phyloP scores from a whole-genome alignment of 2,888 invertebrate species.

The Steromphala cineraria region DNA sequence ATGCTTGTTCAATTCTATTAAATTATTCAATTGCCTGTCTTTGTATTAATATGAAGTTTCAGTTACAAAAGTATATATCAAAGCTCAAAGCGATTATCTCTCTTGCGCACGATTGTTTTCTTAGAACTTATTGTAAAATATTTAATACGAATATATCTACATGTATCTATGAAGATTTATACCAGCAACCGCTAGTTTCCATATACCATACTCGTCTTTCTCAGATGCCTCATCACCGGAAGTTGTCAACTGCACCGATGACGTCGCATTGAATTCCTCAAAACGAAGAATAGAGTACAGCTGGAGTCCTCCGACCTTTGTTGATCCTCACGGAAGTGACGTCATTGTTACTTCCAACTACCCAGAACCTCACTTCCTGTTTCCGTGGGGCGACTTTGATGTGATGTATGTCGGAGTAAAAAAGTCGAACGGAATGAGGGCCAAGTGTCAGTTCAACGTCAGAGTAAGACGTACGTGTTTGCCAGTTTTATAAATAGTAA shows the following conservation, averaged over 20 bases:
- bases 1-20: no score
- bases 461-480: slow-evolving; percentile 20
- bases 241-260: background rate
- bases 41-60: no score
- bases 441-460: slow-evolving; percentile 14
- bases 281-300: background rate
- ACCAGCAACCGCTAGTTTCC: no score
- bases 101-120: no score
- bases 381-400: slow-evolving; percentile 26
- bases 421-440: background rate
- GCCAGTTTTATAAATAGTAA: background rate
- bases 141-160: no score
- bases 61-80: no score
- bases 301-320: background rate
- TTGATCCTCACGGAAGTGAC: slow-evolving; percentile 1
- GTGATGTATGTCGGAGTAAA: slow-evolving; percentile 16
- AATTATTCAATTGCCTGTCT: no score
- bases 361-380: background rate
- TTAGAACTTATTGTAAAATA: no score
- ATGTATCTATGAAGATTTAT: no score
- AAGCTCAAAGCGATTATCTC: no score
- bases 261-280: background rate
- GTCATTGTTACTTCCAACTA: slow-evolving; percentile 17
- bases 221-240: slow-evolving; percentile 23
- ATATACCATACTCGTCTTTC: no score